These are phyloP conservation scores for Agrochola circellaris DNA, from an alignment of 2,888 invertebrate species.

Conservation along the genomic window DNA sequence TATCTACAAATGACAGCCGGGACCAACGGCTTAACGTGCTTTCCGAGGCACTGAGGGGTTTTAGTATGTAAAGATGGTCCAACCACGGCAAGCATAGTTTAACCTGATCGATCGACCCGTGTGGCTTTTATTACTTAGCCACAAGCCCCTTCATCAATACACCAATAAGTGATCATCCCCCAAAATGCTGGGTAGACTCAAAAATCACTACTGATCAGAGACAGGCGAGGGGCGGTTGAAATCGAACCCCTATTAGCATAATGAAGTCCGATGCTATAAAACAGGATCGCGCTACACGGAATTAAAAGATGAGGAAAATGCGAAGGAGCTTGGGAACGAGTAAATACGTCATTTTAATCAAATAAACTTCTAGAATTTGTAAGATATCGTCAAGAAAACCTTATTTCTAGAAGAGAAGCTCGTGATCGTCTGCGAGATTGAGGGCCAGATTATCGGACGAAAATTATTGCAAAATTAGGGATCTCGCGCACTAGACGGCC, in stretches of 20 bases:
- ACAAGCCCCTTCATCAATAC: neutral
- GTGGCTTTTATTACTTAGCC: too few relatives aligned
- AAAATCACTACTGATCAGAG: slow-evolving; percentile 73
- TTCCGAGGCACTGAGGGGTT: too few relatives aligned
- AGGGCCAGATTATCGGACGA: too few relatives aligned
- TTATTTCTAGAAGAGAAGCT: neutral
- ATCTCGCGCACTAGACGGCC: too few relatives aligned
- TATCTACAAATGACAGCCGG: too few relatives aligned
- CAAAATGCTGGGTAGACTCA: slow-evolving; percentile 57
- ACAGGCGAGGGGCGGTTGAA: slow-evolving; percentile 73
- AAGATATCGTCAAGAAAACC: neutral
- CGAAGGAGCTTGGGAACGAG: slow-evolving; percentile 1
- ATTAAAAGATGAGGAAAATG: slow-evolving; percentile 57
- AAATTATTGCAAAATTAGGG: neutral
- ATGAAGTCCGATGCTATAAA: slow-evolving; percentile 85
- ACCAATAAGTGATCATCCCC: slow-evolving; percentile 6
- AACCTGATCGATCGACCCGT: too few relatives aligned
- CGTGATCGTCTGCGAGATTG: neutral
- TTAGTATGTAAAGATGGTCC: too few relatives aligned
- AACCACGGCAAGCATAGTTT: too few relatives aligned
- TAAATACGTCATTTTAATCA: slow-evolving; percentile 2
- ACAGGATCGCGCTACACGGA: slow-evolving; percentile 73
- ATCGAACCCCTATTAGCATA: slow-evolving; percentile 86
- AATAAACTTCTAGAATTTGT: neutral
- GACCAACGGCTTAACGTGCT: too few relatives aligned